These are phyloP conservation scores for Drosophila kambysellisi DNA, from an alignment of 2,888 invertebrate species.

Conservation along the genomic window DNA sequence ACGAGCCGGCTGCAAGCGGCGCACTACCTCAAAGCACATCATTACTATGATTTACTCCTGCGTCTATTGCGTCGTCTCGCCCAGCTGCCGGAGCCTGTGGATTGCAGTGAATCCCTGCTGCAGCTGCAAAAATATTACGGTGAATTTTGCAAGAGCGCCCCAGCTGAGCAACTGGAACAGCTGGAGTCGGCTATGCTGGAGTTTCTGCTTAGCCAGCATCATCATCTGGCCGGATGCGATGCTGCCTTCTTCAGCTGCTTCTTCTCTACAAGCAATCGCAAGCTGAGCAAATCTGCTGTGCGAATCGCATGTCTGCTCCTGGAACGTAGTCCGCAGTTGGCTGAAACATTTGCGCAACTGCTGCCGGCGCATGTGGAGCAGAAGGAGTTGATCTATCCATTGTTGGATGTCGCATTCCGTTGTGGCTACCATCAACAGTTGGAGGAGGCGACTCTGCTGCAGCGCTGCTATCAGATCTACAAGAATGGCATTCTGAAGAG, in stretches of 20 bases:
- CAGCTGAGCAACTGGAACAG: constrained; percentile 85
- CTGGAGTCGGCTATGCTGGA: constrained; percentile 87
- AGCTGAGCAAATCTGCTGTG: constrained; percentile 87
- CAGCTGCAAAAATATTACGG: constrained; percentile 85
- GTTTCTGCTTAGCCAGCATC: constrained; percentile 88
- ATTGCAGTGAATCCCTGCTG: constrained; percentile 82
- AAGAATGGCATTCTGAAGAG: constrained; percentile 88
- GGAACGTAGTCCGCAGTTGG: constrained; percentile 80
- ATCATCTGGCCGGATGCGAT: constrained; percentile 86
- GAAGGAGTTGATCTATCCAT: constrained; percentile 88
- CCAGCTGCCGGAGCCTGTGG: constrained; percentile 71
- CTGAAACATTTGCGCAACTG: constrained; percentile 56
- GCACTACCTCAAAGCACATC: constrained; percentile 81
- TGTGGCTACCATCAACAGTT: constrained; percentile 52
- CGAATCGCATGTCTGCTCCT: constrained; percentile 87
- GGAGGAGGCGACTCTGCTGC: constrained; percentile 86
- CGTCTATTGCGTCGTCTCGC: constrained; percentile 86
- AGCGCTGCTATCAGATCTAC: constrained; percentile 87
- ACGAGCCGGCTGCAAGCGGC: constrained; percentile 81
- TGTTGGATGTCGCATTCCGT: constrained; percentile 86
- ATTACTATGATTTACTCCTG: constrained; percentile 86
- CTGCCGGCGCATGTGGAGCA: constrained; percentile 85
- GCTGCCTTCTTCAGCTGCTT: constrained; percentile 87
- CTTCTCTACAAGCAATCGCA: constrained; percentile 85
- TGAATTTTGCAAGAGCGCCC: constrained; percentile 83